These are phyloP conservation scores for Acipenser transmontanus DNA, from an alignment of 2,797 vertebrate species.

Conservation along the genomic window DNA sequence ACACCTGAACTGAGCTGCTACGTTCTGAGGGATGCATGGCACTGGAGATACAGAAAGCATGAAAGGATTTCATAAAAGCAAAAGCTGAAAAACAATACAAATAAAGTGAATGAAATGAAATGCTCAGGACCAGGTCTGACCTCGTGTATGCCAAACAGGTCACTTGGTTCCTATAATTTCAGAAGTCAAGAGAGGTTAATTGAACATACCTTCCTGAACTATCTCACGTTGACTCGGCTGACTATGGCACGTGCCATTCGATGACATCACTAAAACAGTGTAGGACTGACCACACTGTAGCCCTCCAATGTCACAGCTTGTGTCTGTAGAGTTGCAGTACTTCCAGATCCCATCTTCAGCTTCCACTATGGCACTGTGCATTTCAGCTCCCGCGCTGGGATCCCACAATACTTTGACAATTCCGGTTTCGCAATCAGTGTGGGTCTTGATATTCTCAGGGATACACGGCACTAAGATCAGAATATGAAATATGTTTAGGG, in stretches of 20 bases:
- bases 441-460: conserved; percentile 38
- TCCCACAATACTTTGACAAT: conserved; percentile 46
- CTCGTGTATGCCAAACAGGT: background rate
- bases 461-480: conserved; percentile 58
- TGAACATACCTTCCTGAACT: conserved; percentile 45
- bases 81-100: background rate
- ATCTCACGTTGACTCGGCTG: conserved; percentile 28
- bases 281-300: conserved; percentile 53
- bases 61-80: background rate
- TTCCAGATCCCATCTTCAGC: background rate
- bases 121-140: background rate
- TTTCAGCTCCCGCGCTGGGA: conserved; percentile 22
- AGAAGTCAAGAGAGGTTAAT: too few relatives aligned
- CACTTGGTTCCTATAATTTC: background rate
- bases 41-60: conserved; percentile 35
- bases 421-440: conserved; percentile 45
- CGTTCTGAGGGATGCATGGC: conserved; percentile 55
- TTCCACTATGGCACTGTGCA: conserved; percentile 42
- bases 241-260: conserved; percentile 48
- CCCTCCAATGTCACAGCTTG: conserved; percentile 26
- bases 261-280: conserved; percentile 44
- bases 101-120: conserved; percentile 3
- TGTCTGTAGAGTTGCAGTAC: conserved; percentile 36
- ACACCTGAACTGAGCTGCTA: conserved; percentile 42
- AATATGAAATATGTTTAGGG: background rate